These are phyloP conservation scores for Drosophila nasuta DNA, from an alignment of 1,140 invertebrate genomes.

Conservation along the genomic window DNA sequence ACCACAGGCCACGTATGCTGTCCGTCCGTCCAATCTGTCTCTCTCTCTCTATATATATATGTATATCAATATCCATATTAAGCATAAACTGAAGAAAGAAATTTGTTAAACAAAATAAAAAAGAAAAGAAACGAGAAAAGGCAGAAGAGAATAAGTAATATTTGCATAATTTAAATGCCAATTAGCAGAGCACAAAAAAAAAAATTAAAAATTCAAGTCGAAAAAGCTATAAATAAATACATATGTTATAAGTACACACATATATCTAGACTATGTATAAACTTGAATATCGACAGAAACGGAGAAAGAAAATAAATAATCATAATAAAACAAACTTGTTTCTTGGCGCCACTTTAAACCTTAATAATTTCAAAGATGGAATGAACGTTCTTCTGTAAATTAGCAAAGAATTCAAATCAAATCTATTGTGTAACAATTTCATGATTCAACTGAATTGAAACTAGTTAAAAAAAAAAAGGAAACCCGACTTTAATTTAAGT, in stretches of 20 bases:
- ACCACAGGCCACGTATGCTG: conserved; percentile 40
- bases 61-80: conserved; percentile 3
- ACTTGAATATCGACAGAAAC: conserved; percentile 2
- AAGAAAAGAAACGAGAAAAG: conserved; percentile 2
- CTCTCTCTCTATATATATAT: neutral
- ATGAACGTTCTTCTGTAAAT: neutral
- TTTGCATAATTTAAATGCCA: conserved; percentile 80
- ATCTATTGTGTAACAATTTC: neutral
- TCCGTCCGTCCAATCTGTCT: neutral
- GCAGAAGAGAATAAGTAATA: conserved; percentile 50
- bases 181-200: conserved; percentile 52
- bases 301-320: neutral
- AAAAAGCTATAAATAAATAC: conserved; percentile 64
- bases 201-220: neutral
- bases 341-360: conserved; percentile 27
- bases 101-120: conserved; percentile 34
- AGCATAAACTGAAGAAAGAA: conserved; percentile 46
- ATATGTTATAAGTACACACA: conserved; percentile 23
- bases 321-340: conserved; percentile 8
- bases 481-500: neutral
- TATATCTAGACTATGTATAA: conserved; percentile 1
- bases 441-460: conserved; percentile 8
- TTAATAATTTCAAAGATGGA: conserved; percentile 14
- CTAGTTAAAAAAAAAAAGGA: conserved; percentile 9
- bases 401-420: conserved; percentile 2